Conservation (phyloP, 2,797 vertebrate species). For the Acanthurus lineatus region DNA sequence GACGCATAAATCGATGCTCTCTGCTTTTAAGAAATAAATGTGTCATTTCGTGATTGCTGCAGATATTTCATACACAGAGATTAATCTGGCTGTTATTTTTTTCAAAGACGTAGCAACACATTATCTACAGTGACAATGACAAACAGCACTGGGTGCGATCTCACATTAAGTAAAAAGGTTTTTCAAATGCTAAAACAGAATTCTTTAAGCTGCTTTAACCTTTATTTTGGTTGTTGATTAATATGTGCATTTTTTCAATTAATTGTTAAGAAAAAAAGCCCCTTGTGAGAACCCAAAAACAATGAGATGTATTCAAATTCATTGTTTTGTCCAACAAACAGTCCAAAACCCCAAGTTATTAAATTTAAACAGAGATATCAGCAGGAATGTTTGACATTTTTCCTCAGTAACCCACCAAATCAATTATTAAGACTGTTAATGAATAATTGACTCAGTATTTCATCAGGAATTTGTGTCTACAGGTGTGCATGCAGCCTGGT, state of each 20-base stretch:
- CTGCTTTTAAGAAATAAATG: constrained; percentile 30
- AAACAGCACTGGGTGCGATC: neutral
- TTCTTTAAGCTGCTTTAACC: neutral
- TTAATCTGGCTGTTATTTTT: neutral
- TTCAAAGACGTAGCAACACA: neutral
- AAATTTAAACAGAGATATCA: no score
- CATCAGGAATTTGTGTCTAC: neutral
- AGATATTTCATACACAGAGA: neutral
- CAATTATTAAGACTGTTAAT: neutral
- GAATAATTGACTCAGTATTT: neutral
- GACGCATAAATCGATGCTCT: constrained; percentile 42
- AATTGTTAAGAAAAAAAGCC: neutral
- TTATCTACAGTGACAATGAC: neutral
- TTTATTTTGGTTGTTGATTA: neutral
- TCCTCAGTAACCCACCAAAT: neutral
- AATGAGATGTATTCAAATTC: neutral
- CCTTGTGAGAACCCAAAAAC: neutral
- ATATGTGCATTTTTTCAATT: neutral
- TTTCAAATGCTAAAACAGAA: no score
- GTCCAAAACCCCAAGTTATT: no score
- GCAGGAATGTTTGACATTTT: neutral
- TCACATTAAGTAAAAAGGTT: neutral
- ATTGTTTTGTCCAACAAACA: no score
- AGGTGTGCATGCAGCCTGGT: neutral
- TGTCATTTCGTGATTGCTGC: constrained; percentile 1